Evolutionary conservation across 2,797 vertebrate genomes (phyloP), one percentile per base, ranked within the genome.

Genomic region (Eulemur albifrons): DNA sequence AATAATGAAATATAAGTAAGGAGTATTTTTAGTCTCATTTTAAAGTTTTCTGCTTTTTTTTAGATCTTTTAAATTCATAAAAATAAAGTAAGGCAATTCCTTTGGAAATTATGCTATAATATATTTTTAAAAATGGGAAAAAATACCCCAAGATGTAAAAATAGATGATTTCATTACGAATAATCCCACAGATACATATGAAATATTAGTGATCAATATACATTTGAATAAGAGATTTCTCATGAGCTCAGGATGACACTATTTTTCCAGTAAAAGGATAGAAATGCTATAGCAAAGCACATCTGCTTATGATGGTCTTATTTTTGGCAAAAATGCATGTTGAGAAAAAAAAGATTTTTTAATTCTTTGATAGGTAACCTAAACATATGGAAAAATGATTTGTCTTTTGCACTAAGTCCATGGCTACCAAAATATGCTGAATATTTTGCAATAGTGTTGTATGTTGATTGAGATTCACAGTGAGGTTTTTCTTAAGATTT

Each of bases 1-100:
- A 95, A 95, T 88, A 12, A 96, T 83, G 17, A 94, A 97, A 96
- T 69, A 90, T 96, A 97, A 35, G 38, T 94, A 96, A 97, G 32
- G 72, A 48, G 69, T 13, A 77, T 76, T 93, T 80, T 92, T 72
- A 79, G 11, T 48, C n/a, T 94, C 21, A 32, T 95, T 63, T 88
- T 90, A 88, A 91, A 5, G 15, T 12, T 69, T 20, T 57, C 75
- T 65, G 3, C 5, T 63, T 20, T 69, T 17, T 80, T 9, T 82
- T 20, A 54, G 72, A 59, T 79, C 18, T 9, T 65, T 38, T 57
- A 12, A 89, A 61, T 73, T 75, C 80, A 95, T 45, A 89, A 7
- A 90, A 67, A 48, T 1, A 87, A 27, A 54, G 17, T 20, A 65
- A 27, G 14, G 75, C 18, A 45, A 40, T 83, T 92, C 1, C 11